phyloP scores from a whole-genome alignment of 2,113 vertebrate genomes.

The Tychaedon coryphoeus region DNA sequence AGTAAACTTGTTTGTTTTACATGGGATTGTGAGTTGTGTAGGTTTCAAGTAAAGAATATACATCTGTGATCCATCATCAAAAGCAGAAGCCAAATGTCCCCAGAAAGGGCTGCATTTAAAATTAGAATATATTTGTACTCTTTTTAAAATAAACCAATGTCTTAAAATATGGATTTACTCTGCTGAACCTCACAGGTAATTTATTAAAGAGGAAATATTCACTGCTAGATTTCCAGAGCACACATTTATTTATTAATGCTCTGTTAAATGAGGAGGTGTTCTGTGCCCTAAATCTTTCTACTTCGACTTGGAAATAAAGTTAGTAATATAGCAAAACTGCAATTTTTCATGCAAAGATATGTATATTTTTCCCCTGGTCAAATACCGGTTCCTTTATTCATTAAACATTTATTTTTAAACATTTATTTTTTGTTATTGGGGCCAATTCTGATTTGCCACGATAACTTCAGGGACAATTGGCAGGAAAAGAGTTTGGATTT shows the following conservation, averaged over 20 bases:
- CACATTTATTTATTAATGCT: background rate
- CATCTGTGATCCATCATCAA: background rate
- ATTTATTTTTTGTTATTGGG: too few relatives aligned
- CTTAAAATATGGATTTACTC: background rate
- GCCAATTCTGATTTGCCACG: background rate
- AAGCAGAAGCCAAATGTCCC: background rate
- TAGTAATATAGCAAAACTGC: background rate
- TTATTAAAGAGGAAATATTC: background rate
- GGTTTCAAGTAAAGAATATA: background rate
- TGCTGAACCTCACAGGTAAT: background rate
- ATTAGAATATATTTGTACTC: background rate
- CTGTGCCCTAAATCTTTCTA: background rate
- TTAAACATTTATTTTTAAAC: background rate
- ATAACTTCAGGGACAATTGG: background rate
- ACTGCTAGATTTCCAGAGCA: background rate
- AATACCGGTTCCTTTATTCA: background rate
- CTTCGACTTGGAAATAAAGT: background rate
- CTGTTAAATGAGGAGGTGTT: background rate
- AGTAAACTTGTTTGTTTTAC: background rate
- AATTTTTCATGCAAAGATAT: background rate
- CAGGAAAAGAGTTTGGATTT: background rate
- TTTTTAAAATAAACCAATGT: background rate
- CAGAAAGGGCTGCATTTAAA: background rate
- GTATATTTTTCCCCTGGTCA: accelerated
- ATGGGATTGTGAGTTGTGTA: background rate